phyloP scores from a whole-genome alignment of 1,140 invertebrate species.

The Acromyrmex charruanus region DNA sequence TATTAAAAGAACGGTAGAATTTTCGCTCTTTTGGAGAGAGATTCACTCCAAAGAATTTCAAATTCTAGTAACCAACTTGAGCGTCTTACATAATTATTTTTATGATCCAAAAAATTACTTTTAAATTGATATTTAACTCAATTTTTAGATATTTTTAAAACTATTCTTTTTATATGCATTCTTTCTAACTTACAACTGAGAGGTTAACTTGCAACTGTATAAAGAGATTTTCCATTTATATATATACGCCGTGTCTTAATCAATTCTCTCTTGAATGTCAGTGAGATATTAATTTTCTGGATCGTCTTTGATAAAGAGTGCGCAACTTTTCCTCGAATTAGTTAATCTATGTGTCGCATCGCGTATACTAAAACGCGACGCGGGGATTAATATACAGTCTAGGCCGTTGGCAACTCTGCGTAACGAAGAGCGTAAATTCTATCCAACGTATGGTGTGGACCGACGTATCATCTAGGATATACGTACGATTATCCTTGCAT shows the following conservation, averaged over 20 bases:
- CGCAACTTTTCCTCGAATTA: background rate
- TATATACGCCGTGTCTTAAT: background rate
- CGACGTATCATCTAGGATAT: constrained; percentile 41
- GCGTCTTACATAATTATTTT: no score
- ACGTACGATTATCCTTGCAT: constrained; percentile 44
- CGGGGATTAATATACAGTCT: constrained; percentile 23
- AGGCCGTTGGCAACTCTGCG: background rate
- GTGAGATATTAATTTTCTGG: no score
- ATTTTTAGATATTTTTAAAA: no score
- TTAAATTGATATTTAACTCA: no score
- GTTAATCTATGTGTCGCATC: constrained; percentile 35
- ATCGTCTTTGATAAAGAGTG: background rate
- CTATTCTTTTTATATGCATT: no score
- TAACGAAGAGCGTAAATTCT: constrained; percentile 30
- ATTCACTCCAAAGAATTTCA: no score
- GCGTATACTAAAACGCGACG: background rate
- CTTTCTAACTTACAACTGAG: background rate
- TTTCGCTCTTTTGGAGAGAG: no score
- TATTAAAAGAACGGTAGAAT: no score
- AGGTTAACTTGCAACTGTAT: background rate
- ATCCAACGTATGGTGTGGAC: background rate
- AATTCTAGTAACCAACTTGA: no score
- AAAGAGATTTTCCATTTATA: background rate
- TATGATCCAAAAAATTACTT: no score
- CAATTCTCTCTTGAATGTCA: background rate